Base-by-base conservation (phyloP, 2,888 invertebrate species). In the Phortica okadai region DNA sequence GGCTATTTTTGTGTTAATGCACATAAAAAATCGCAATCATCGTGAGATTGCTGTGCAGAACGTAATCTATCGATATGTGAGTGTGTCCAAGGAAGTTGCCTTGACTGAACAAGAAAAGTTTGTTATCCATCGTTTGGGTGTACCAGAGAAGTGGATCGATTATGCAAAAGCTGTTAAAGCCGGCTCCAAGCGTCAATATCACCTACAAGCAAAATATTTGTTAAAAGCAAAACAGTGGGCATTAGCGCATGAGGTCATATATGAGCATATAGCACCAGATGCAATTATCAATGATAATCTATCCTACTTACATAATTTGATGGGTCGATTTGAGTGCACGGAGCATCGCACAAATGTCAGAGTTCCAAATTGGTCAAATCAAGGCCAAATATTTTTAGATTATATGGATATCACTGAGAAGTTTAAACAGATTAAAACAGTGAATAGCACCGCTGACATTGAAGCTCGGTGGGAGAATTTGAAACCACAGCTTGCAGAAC, bases 1-100 rank as follows among this genome's bases (percentile, higher is more conserved):
- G 94, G 95, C 98, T 0, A 93, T 97, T 42, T 97, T 96, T 90
- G 96, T 96, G 0, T 92, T 97, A 41, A 89, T 95, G 0, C 95
- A 95, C 89, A 92, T 96, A 16, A 93, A 94, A 11, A 92, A 95
- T 76, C 91, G 91, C 2, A 83, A 87, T 89, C 93, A 94, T 6
- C 94, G 96, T 6, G 93, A 93, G 80, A 92, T 93, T 54, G 93
- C 95, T 0, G 93, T 97, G 6, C 93, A 94, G 81, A 93, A 94
- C 73, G 92, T 96, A 69, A 87, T 98, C 6, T 94, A 94, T 25
- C 94, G 96, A 0, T 94, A 97, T 91, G 93, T 96, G 6, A 92
- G 92, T 21, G 92, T 93, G 72, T 90, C 92, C 0, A 89, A 92
- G 0, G 92, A 93, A 56, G 84, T 83, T 44, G 84, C 82, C 0